Evolutionary conservation across 2,113 vertebrate genomes (phyloP).

Genomic region (Dicrurus megarhynchus): DNA sequence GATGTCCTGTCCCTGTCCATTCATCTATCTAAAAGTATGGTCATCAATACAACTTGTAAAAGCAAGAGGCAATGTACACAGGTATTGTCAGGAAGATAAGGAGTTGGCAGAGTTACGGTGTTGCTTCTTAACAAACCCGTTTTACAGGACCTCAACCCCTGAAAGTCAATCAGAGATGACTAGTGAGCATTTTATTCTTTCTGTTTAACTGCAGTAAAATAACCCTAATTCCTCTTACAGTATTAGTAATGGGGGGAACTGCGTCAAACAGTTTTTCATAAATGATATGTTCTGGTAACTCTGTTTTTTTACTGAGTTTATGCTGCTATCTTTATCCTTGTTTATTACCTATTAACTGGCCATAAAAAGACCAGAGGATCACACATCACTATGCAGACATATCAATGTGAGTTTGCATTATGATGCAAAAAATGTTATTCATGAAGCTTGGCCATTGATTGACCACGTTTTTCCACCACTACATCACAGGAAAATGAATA

Average conservation of each 20-base stretch:
- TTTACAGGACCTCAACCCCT: not conserved
- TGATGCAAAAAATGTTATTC: not conserved
- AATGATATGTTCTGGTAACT: not conserved
- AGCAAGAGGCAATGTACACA: not conserved
- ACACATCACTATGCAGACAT: not conserved
- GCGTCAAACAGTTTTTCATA: not conserved
- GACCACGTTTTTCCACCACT: not conserved
- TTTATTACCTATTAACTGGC: not conserved
- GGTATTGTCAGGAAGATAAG: not conserved
- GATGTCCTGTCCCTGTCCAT: not conserved
- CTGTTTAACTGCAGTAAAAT: not conserved
- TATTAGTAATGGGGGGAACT: not conserved
- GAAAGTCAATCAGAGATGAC: not conserved
- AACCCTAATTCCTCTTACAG: not conserved
- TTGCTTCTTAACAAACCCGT: not conserved
- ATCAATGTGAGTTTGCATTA: not conserved
- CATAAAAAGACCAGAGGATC: not conserved
- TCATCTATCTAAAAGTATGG: not conserved
- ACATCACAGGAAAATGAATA: not conserved
- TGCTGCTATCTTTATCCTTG: not conserved
- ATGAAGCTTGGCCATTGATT: not conserved
- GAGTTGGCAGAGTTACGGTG: not conserved
- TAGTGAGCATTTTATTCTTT: not conserved
- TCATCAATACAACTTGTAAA: not conserved
- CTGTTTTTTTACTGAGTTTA: not conserved